These are phyloP conservation scores for Daubentonia madagascariensis DNA, from an alignment of 2,113 vertebrate genomes.

Conservation along the genomic window DNA sequence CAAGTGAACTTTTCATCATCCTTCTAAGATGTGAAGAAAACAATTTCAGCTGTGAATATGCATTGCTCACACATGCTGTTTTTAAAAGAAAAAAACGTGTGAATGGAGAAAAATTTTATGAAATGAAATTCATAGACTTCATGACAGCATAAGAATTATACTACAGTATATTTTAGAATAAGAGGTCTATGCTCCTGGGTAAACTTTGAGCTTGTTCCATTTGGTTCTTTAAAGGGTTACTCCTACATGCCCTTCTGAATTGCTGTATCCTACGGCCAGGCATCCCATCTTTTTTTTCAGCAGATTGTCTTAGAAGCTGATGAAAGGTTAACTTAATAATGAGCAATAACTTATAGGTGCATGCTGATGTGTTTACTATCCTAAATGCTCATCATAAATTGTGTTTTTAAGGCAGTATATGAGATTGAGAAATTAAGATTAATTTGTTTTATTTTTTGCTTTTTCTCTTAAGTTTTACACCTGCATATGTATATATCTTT, in stretches of 20 bases:
- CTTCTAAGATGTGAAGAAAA: slow-evolving; percentile 41
- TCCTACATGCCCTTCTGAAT: background rate
- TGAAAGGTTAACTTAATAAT: background rate
- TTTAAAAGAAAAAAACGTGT: slow-evolving; percentile 21
- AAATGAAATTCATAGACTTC: background rate
- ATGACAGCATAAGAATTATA: background rate
- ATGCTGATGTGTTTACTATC: background rate
- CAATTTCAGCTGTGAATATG: slow-evolving; percentile 15
- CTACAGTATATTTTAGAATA: background rate
- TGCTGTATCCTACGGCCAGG: background rate
- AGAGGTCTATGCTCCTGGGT: background rate
- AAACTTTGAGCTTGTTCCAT: background rate
- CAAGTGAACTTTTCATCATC: background rate
- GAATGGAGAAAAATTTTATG: slow-evolving; percentile 23
- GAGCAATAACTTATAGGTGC: background rate
- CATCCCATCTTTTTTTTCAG: background rate
- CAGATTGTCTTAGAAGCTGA: background rate
- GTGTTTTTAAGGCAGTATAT: background rate
- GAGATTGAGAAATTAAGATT: background rate
- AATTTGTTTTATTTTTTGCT: background rate
- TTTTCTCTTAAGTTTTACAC: background rate
- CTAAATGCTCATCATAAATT: background rate
- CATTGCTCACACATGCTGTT: background rate
- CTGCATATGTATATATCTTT: background rate
- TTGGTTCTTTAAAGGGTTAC: background rate